Evolutionary conservation across 2,888 invertebrate genomes (phyloP), one percentile per base, ranked within the genome.

Genomic region (Julus scanicus): DNA sequence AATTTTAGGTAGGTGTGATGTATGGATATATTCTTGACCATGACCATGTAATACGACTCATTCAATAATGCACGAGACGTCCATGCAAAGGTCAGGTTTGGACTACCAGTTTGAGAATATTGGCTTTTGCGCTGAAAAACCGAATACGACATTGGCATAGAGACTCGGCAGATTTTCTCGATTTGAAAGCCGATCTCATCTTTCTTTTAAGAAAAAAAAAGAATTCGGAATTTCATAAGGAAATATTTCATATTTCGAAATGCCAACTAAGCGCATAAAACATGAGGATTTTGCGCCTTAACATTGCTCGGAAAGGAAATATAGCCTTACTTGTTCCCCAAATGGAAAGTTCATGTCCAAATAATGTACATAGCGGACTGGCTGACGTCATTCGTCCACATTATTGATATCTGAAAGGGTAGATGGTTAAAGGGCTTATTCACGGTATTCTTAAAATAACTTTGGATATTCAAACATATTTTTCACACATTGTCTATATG

Each of bases 201-300:
- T 13, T 15, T 53, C 13, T 4, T 53, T 4, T 4, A 13, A 53
- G 17, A 53, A 53, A 53, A 53, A 53, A 53, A 53, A 53, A 53
- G 9, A 17, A 15, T 13, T 15, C 13, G 15, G 53, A 53, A 53
- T 53, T 53, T 53, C 53, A 17, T 15, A 53, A 53, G 53, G 53
- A 53, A 53, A 53, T 53, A 53, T 53, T 53, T 53, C 53, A 20
- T 63, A 63, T 20, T 63, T 63, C 63, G 63, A 63, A 63, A 63
- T 63, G 63, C 20, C 63, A 63, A 63, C n/a, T 63, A 63, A 63
- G 63, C n/a, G 20, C 17, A n/a, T 63, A n/a, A 63, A 63, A 63
- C 20, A 63, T 53, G 53, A 53, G 53, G 53, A 53, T 63, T 63
- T 63, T 63, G 4, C 63, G n/a, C 63, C 20, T 63, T 20, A 63